Evolutionary conservation across 2,888 invertebrate species (phyloP), one percentile per base, ranked within the genome.

Genomic region (Melolontha melolontha): DNA sequence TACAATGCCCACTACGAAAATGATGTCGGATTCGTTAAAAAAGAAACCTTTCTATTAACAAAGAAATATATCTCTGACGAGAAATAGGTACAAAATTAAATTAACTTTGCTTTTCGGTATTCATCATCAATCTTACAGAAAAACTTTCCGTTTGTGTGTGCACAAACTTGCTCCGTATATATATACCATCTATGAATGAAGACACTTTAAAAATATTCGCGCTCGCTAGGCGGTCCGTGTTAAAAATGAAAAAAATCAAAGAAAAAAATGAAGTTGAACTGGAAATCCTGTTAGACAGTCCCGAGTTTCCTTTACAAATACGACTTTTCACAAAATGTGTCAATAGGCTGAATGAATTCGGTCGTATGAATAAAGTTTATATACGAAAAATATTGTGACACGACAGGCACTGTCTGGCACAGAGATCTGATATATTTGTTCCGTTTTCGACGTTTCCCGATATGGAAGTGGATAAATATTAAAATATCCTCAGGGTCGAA

Each of bases 341-440:
- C 59, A 62, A 47, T 62, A 62, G 49, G 59, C 34, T 47, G 59
- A 62, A 62, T 42, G 59, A 62, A 34, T 62, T 47, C 47, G 12
- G 14, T 62, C 14, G 47, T 47, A 62, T 17, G 59, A 34, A 34
- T 6, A 34, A 17, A 62, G 44, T 44, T 47, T 49, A 47, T 62
- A 62, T 47, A 47, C 34, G 59, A 62, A 62, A 62, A 62, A 62
- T 62, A 62, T 62, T 62, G 34, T 47, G 47, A 62, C 59, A 62
- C 59, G 59, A 34, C 59, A 62, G 59, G 59, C 49, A 62, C 59
- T 62, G 59, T 62, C 59, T 62, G 59, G 59, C 39, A 62, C 59
- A 62, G 59, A 62, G 12, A 29, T 47, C 47, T 34, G 29, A 47
- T 62, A 47, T 62, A 62, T 62, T 49, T 34, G 47, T 47, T 34